Conservation (phyloP, 2,797 vertebrate species). For the Clamator glandarius region DNA sequence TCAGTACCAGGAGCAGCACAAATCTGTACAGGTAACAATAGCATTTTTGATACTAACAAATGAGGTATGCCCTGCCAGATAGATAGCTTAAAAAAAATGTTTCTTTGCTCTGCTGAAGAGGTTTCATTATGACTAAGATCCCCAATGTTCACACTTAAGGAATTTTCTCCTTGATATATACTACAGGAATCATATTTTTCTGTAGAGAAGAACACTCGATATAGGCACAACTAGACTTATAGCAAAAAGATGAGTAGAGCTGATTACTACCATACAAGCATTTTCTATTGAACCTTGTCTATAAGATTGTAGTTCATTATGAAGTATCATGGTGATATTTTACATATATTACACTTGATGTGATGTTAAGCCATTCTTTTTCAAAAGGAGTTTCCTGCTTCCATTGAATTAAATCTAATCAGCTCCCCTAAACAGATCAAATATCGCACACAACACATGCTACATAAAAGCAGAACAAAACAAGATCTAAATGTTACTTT, state of each 20-base stretch:
- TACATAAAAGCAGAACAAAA: constrained; percentile 53
- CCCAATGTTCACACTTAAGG: background rate
- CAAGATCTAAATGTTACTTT: constrained; percentile 55
- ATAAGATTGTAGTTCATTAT: background rate
- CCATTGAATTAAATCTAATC: constrained; percentile 42
- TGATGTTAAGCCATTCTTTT: constrained; percentile 41
- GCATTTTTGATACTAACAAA: background rate
- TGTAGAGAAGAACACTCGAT: background rate
- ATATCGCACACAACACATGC: constrained; percentile 51
- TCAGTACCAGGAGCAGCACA: constrained; percentile 85
- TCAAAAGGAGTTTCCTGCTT: constrained; percentile 37
- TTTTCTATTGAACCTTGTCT: background rate
- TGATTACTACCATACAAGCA: background rate
- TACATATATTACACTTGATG: constrained; percentile 20
- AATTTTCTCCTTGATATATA: background rate
- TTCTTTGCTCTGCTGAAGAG: background rate
- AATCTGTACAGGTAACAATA: constrained; percentile 84
- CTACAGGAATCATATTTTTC: background rate
- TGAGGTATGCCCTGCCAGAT: background rate
- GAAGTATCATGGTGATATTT: constrained; percentile 24
- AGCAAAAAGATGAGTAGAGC: background rate
- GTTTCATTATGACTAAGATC: background rate
- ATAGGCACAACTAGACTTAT: background rate
- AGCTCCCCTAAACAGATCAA: constrained; percentile 52
- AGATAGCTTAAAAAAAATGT: background rate